Evolutionary conservation across 2,888 invertebrate genomes (phyloP).

Genomic region (Clusia tigrina): DNA sequence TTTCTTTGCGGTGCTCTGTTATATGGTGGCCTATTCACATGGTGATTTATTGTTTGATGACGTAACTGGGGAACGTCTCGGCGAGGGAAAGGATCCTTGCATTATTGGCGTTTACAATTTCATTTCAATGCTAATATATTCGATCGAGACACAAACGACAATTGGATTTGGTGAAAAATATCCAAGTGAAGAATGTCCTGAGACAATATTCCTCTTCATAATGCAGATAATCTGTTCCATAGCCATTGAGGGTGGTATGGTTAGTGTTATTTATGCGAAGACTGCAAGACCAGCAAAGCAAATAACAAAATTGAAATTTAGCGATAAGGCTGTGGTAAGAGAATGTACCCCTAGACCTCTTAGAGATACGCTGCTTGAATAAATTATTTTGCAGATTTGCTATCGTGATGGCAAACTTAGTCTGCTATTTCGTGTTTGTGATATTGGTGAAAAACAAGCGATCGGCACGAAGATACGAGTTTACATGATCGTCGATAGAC

Average conservation of each 20-base stretch:
- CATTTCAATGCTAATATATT: slow-evolving; percentile 78
- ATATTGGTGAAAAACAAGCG: slow-evolving; percentile 78
- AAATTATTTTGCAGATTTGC: slow-evolving; percentile 69
- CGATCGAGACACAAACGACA: slow-evolving; percentile 85
- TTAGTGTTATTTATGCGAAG: slow-evolving; percentile 79
- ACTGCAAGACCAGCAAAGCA: slow-evolving; percentile 80
- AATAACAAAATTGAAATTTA: slow-evolving; percentile 81
- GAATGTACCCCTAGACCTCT: too few species aligned
- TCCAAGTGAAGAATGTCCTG: slow-evolving; percentile 85
- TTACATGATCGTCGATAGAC: slow-evolving; percentile 57
- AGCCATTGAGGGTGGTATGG: slow-evolving; percentile 67
- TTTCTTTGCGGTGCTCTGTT: slow-evolving; percentile 81
- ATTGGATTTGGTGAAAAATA: slow-evolving; percentile 85
- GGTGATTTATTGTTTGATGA: slow-evolving; percentile 77
- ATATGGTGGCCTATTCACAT: slow-evolving; percentile 76
- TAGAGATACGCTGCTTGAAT: too few species aligned
- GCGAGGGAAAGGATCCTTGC: slow-evolving; percentile 66
- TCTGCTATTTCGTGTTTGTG: slow-evolving; percentile 82
- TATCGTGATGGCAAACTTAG: slow-evolving; percentile 80
- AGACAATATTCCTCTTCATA: slow-evolving; percentile 82
- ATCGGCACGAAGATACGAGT: slow-evolving; percentile 82
- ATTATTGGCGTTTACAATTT: slow-evolving; percentile 71
- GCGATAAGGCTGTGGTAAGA: slow-evolving; percentile 75
- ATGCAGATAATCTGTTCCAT: slow-evolving; percentile 79
- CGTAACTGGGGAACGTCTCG: slow-evolving; percentile 59